A percentile compares a stretch with the other conserved stretches of the same genome.
Evolutionary conservation across 2,113 vertebrate species (phyloP).

Genomic region (Desmodus rotundus): DNA sequence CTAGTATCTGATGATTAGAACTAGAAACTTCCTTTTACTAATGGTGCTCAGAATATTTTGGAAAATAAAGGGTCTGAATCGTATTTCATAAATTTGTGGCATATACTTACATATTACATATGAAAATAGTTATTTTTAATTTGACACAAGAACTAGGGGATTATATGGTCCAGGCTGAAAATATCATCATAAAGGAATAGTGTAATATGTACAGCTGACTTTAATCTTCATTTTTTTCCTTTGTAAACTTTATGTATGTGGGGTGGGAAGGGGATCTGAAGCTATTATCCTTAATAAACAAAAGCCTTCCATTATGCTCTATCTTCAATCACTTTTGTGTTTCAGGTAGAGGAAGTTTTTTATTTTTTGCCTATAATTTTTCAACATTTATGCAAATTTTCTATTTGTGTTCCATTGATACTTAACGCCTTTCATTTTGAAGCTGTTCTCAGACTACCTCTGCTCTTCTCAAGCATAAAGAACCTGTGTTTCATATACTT

Average conservation of each 20-base stretch:
- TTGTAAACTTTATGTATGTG: not conserved
- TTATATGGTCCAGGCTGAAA: conserved; percentile 15
- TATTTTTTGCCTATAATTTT: not conserved
- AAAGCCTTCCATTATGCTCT: not conserved
- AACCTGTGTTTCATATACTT: not conserved
- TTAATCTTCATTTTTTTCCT: conserved; percentile 13
- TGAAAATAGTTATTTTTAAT: conserved; percentile 43
- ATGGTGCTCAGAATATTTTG: conserved; percentile 34
- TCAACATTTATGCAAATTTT: not conserved
- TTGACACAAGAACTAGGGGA: not conserved
- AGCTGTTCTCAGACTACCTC: not conserved
- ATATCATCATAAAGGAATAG: not conserved
- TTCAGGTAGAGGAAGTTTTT: conserved; percentile 19
- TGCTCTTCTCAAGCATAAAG: not conserved
- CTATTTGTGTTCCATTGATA: not conserved
- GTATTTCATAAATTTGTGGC: not conserved
- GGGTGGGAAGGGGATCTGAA: not conserved
- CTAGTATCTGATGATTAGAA: not conserved
- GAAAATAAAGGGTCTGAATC: conserved; percentile 24
- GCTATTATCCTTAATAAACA: conserved; percentile 13
- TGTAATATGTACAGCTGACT: not conserved
- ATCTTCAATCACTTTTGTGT: not conserved
- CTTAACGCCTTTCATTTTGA: not conserved
- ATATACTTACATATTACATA: conserved; percentile 11
- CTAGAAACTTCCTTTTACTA: not conserved